Conservation (phyloP, 2,888 invertebrate genomes). For the Lasioglossum pauxillum region DNA sequence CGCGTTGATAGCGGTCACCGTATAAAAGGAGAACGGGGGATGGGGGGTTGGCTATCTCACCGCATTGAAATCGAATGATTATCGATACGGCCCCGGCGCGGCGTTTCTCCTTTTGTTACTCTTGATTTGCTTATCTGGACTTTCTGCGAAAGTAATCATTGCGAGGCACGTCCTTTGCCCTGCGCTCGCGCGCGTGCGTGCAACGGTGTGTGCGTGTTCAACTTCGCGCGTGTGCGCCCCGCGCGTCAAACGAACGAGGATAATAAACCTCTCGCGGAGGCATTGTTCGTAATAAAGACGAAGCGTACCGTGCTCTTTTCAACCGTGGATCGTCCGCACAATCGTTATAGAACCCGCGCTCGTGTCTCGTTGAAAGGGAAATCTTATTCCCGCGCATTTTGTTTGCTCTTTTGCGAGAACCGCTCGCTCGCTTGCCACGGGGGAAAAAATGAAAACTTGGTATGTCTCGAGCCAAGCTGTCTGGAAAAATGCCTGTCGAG, state of each 20-base stretch:
- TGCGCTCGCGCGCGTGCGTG: conserved; percentile 28
- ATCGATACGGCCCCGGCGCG: conserved; percentile 55
- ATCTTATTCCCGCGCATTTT: conserved; percentile 26
- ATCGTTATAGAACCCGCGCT: conserved; percentile 43
- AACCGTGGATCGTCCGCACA: conserved; percentile 27
- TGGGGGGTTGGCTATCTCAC: conserved; percentile 44
- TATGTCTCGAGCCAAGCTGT: neutral
- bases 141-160: conserved; percentile 64
- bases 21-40: conserved; percentile 30
- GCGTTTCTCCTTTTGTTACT: conserved; percentile 53
- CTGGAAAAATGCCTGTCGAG: neutral
- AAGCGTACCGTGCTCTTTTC: conserved; percentile 51
- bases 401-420: neutral
- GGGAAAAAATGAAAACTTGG: neutral
- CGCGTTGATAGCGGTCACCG: conserved; percentile 57
- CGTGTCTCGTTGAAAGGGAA: conserved; percentile 41
- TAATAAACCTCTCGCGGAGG: conserved; percentile 63
- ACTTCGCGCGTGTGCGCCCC: conserved; percentile 34
- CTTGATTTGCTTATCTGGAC: conserved; percentile 64
- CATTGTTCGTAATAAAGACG: conserved; percentile 68
- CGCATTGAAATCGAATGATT: conserved; percentile 70
- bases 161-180: conserved; percentile 47
- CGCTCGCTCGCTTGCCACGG: neutral
- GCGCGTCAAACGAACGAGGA: conserved; percentile 57
- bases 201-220: conserved; percentile 30